Percentiles rank a stretch among this genome's conserved stretches.
Evolutionary conservation across 2,113 vertebrate genomes (phyloP).

Genomic region (Cynoglossus semilaevis): DNA sequence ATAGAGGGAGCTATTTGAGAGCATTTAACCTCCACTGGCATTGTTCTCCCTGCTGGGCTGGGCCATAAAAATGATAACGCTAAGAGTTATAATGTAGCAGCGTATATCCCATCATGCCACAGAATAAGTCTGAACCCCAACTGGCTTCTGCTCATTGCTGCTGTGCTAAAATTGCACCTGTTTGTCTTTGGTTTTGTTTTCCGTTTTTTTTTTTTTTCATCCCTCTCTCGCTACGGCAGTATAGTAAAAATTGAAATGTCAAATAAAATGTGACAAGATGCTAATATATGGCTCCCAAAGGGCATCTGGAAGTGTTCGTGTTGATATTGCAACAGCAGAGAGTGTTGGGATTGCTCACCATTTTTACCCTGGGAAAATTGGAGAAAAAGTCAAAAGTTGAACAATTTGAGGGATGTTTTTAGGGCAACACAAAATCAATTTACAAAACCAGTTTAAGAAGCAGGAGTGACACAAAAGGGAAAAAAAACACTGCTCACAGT

Average conservation of each 20-base stretch:
- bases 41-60: conserved; percentile 60
- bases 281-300: conserved; percentile 74
- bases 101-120: conserved; percentile 55
- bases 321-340: conserved; percentile 70
- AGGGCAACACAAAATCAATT: conserved; percentile 45
- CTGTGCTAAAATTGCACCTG: conserved; percentile 73
- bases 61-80: conserved; percentile 66
- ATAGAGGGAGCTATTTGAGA: conserved; percentile 57
- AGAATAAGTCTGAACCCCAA: conserved; percentile 63
- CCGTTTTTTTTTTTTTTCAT: conserved; percentile 36
- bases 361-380: conserved; percentile 41
- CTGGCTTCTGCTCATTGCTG: conserved; percentile 50
- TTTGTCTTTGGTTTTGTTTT: conserved; percentile 55
- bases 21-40: conserved; percentile 62
- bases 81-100: conserved; percentile 54
- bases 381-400: conserved; percentile 33
- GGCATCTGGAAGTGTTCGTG: conserved; percentile 67
- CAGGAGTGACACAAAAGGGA: conserved; percentile 36
- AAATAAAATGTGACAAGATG: conserved; percentile 74
- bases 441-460: conserved; percentile 32
- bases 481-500: conserved; percentile 34
- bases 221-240: conserved; percentile 49
- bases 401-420: conserved; percentile 39
- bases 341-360: conserved; percentile 40
- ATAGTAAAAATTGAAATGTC: conserved; percentile 75